Evolutionary conservation across 1,140 invertebrate genomes (phyloP), one percentile per base, ranked within the genome.

Genomic region (Lasaia peninsularis): DNA sequence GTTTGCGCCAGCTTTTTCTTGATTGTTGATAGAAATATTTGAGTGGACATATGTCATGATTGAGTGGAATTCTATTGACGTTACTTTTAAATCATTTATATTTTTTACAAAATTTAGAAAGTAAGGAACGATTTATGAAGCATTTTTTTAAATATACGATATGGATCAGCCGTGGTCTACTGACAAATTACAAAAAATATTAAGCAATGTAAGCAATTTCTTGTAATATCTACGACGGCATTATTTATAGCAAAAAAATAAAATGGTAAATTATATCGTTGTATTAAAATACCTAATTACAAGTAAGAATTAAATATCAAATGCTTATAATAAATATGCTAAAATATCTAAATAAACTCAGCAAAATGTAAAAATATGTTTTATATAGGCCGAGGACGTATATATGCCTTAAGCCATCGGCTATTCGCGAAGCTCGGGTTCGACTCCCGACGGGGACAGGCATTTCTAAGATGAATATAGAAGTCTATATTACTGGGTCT

Each of bases 111-210:
- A 58, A 51, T 58, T 55, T 51, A 21, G 18, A n/a, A 56, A 53
- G 34, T 48, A 21, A 48, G 16, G 37, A 40, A 48, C n/a, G 0
- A 21, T 48, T 12, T 48, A 11, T 21, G 18, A 48, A 18, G 11
- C 31, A 40, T 3, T 33, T 61, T 49, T 37, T 48, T 11, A 33
- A 5, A 10, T 16, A 31, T 31, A 31, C 55, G 50, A 52, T 44
- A 78, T 75, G 71, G 67, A 75, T 48, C 52, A 75, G 24, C 40
- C 73, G 37, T 71, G 73, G 74, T 64, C 63, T 14, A 67, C 71
- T 63, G 66, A 72, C 34, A 74, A 65, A 62, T 63, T 74, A 31
- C 53, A 69, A 49, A 79, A 77, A 66, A 73, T 75, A 60, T 69
- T 75, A 21, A 73, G 71, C 63, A 71, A 70, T 61, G 73, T 73